phyloP scores from a whole-genome alignment of 2,797 vertebrate genomes.

The Enteromius argenteus region DNA sequence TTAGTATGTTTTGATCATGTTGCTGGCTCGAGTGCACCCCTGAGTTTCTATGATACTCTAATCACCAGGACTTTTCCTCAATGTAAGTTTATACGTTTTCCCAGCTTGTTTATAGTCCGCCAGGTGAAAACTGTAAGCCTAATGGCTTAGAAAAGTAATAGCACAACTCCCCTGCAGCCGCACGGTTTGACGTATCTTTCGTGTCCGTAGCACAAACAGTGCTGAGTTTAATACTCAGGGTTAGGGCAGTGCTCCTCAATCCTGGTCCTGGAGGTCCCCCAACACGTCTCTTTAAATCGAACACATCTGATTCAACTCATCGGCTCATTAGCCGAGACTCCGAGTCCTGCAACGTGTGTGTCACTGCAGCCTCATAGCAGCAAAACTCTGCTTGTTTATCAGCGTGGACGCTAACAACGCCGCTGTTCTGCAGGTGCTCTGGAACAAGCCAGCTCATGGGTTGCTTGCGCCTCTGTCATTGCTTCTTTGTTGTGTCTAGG shows the following conservation, averaged over 20 bases:
- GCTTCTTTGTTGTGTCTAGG: conserved; percentile 48
- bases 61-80: conserved; percentile 10
- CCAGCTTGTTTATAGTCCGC: conserved; percentile 2
- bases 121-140: conserved; percentile 29
- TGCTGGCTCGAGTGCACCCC: background rate
- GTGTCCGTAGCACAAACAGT: conserved; percentile 23
- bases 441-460: conserved; percentile 4
- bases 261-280: conserved; percentile 32
- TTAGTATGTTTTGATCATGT: background rate
- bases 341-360: background rate
- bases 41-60: background rate
- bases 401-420: background rate
- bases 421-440: conserved; percentile 43
- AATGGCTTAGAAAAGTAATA: conserved; percentile 13
- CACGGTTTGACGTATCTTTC: conserved; percentile 14
- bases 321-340: conserved; percentile 16
- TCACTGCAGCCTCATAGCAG: background rate
- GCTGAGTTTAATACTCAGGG: conserved; percentile 28
- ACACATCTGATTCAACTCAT: conserved; percentile 30
- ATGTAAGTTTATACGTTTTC: conserved; percentile 22
- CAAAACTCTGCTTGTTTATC: conserved; percentile 7
- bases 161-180: conserved; percentile 13
- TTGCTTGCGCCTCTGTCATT: conserved; percentile 29
- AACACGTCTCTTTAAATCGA: conserved; percentile 24
- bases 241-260: conserved; percentile 25